These are phyloP conservation scores for Prorops nasuta DNA, from an alignment of 1,140 invertebrate species.

Conservation along the genomic window DNA sequence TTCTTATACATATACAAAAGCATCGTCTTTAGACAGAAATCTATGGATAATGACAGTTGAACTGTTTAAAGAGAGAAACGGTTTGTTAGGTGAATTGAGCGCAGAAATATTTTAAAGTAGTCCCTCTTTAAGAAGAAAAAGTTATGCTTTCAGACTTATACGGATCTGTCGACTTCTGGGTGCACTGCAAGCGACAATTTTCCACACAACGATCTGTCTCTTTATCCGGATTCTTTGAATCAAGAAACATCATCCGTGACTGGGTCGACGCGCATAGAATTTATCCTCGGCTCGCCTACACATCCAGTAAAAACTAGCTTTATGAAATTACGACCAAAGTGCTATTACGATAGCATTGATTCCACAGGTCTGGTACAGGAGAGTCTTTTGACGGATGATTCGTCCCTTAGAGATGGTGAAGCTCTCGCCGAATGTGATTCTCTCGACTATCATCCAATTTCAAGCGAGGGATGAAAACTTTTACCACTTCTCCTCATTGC, in stretches of 20 bases:
- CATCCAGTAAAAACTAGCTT: constrained; percentile 36
- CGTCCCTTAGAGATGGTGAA: constrained; percentile 50
- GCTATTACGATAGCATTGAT: constrained; percentile 61
- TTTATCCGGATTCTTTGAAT: constrained; percentile 53
- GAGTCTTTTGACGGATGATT: constrained; percentile 47
- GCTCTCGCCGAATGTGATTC: constrained; percentile 61
- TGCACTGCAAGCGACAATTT: constrained; percentile 39
- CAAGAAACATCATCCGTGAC: constrained; percentile 42
- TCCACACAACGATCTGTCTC: constrained; percentile 44
- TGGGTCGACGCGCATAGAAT: constrained; percentile 47
- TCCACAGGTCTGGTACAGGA: constrained; percentile 40
- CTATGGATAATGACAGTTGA: too few relatives aligned
- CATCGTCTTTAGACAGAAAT: too few relatives aligned
- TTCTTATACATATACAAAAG: too few relatives aligned
- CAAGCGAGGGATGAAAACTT: constrained; percentile 33
- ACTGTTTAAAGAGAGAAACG: too few relatives aligned
- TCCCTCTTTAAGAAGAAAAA: too few relatives aligned
- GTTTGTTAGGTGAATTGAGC: too few relatives aligned
- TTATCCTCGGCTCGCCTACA: constrained; percentile 49
- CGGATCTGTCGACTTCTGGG: constrained; percentile 55
- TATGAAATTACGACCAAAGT: constrained; percentile 32
- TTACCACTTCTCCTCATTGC: too few relatives aligned
- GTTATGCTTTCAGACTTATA: constrained; percentile 37
- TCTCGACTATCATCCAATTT: constrained; percentile 50
- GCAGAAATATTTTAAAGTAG: too few relatives aligned